Evolutionary conservation across 35 echinoderm and acorn worm species (phyloP).

Genomic region (Amphiura filiformis): DNA sequence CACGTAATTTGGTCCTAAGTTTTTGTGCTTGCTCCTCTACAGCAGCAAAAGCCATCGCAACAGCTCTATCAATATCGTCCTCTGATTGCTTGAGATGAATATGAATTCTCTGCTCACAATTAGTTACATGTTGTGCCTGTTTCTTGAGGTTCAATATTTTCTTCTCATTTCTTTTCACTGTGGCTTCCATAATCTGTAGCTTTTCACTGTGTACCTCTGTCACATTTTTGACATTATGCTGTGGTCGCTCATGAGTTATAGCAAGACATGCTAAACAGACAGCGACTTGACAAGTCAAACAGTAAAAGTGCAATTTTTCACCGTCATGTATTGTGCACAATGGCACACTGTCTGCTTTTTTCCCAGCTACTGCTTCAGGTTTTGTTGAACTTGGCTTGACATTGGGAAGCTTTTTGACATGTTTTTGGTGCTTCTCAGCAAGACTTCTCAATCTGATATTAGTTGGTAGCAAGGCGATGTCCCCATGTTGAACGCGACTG

Average conservation of each 20-base stretch:
- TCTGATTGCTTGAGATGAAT: not conserved
- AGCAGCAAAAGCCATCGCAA: not conserved
- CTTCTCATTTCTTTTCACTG: not conserved
- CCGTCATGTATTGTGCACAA: not conserved
- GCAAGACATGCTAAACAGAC: not conserved
- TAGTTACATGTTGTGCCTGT: not conserved
- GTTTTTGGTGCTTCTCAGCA: too few relatives aligned
- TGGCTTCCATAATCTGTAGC: not conserved
- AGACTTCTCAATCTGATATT: too few relatives aligned
- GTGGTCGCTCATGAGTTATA: not conserved
- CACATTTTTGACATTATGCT: not conserved
- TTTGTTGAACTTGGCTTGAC: not conserved
- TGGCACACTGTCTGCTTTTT: not conserved
- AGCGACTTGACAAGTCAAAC: not conserved
- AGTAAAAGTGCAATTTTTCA: not conserved
- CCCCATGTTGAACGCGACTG: not conserved
- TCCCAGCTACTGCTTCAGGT: not conserved
- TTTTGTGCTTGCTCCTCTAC: not conserved
- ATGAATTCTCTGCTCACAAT: not conserved
- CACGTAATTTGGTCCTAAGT: not conserved
- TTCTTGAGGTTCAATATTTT: not conserved
- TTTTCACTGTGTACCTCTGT: not conserved
- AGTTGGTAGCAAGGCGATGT: not conserved
- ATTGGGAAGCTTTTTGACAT: not conserved
- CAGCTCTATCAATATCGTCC: not conserved